phyloP scores from a whole-genome alignment of 2,113 vertebrate species.

The Calyptomena viridis region DNA sequence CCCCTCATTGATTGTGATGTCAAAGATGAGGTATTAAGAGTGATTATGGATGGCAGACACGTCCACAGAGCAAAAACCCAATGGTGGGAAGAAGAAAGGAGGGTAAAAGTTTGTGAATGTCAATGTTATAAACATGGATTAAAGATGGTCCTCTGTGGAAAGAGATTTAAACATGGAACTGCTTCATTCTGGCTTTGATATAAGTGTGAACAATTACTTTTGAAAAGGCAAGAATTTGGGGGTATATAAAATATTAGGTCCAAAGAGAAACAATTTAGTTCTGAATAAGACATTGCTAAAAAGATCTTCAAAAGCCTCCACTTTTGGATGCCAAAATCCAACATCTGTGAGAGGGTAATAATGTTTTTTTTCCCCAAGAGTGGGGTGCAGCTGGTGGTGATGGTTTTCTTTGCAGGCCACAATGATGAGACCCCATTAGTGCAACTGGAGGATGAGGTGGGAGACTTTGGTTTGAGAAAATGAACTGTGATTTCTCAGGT shows the following conservation, averaged over 20 bases:
- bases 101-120: background rate
- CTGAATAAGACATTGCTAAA: background rate
- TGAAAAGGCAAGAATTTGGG: background rate
- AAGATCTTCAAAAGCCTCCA: background rate
- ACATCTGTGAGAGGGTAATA: background rate
- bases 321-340: background rate
- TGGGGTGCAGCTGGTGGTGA: background rate
- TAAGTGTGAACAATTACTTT: background rate
- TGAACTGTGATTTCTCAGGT: background rate
- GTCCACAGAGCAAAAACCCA: background rate
- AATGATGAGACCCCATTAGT: background rate
- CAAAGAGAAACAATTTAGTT: background rate
- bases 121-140: background rate
- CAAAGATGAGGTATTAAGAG: constrained; percentile 23
- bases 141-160: background rate
- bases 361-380: background rate
- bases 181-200: background rate
- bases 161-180: background rate
- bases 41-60: background rate
- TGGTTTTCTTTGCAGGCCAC: background rate
- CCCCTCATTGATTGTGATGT: constrained; percentile 35
- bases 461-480: background rate
- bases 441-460: background rate
- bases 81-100: background rate
- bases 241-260: background rate